Evolutionary conservation across 2,797 vertebrate genomes (phyloP), one percentile per base, ranked within the genome.

Genomic region (Lacerta viridis): DNA sequence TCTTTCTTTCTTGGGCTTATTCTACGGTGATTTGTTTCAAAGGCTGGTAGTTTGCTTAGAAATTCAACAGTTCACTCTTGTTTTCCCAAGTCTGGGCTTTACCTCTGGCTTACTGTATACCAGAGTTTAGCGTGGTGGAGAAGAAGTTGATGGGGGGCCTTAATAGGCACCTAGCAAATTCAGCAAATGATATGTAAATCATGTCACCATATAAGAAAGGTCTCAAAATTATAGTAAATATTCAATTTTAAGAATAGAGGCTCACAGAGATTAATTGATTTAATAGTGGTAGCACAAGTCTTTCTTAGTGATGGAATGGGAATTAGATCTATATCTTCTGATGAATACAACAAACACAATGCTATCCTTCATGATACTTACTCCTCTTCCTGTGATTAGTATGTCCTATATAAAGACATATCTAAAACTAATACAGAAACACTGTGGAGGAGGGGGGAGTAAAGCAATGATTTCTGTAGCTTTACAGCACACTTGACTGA

Each of bases 211-310:
- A 46, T 66, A 66, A 39, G 50, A 55, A 74, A 76, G 41, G 55
- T 64, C 25, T 77, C 41, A 77, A 10, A 75, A 50, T 41, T 68
- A 20, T 3, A 4, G 7, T 18, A 39, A 83, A 77, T 13, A 83
- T 46, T 74, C 72, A 75, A 33, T 74, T 75, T 61, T 43, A 81
- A 23, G n/a, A 82, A 76, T 29, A 23, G 5, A 75, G 71, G 20
- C n/a, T 87, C 46, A 50, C n/a, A 75, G 59, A 46, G 74, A 77
- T 77, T 78, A 78, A 78, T 29, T 78, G 84, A 86, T 33, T 78
- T 68, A 68, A 68, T 75, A 1, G 5, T 46, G 41, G 41, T 27
- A 68, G 13, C 20, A 33, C 18, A 68, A 68, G 41, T 25, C 3
- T 77, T 77, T 66, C 39, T 50, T 66, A 68, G 39, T 46, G 6